A percentile compares a stretch with the other conserved stretches of the same genome.
Conservation (phyloP, 1,140 invertebrate species). For the Neodiprion lecontei region DNA sequence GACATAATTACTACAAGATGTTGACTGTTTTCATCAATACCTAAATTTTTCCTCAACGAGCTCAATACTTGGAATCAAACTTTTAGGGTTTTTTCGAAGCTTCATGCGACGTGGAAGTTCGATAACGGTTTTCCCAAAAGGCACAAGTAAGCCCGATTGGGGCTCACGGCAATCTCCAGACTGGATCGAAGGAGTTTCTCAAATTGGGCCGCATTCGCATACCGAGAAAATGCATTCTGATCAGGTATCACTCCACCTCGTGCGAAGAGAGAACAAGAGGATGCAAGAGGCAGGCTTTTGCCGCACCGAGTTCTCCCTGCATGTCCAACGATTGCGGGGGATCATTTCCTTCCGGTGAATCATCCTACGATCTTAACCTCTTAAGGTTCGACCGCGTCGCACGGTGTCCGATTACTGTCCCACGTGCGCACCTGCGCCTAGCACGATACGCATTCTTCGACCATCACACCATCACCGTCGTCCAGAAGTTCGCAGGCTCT, state of each 20-base stretch:
- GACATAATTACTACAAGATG: too few species aligned
- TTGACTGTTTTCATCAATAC: too few species aligned
- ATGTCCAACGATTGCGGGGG: neutral
- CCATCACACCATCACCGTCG: neutral
- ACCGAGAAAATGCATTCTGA: neutral
- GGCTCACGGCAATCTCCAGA: too few species aligned
- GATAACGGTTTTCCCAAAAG: too few species aligned
- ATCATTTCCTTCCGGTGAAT: conserved; percentile 31
- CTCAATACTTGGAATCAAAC: too few species aligned
- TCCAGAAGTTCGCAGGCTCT: neutral
- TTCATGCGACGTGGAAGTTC: too few species aligned
- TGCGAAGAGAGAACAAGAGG: neutral
- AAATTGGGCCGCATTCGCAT: neutral
- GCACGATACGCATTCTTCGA: neutral
- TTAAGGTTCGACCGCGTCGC: neutral
- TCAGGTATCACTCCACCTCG: neutral
- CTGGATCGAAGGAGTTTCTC: too few species aligned
- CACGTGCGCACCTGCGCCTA: neutral
- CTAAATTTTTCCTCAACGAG: too few species aligned
- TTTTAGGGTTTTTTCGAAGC: too few species aligned
- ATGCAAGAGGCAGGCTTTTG: neutral
- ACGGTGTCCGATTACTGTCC: conserved; percentile 6
- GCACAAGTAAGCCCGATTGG: too few species aligned
- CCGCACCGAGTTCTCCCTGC: neutral
- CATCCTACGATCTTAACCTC: conserved; percentile 36